Evolutionary conservation across 92 coral and sea anemone genomes (phyloP).

Genomic region (Nematostella vectensis): DNA sequence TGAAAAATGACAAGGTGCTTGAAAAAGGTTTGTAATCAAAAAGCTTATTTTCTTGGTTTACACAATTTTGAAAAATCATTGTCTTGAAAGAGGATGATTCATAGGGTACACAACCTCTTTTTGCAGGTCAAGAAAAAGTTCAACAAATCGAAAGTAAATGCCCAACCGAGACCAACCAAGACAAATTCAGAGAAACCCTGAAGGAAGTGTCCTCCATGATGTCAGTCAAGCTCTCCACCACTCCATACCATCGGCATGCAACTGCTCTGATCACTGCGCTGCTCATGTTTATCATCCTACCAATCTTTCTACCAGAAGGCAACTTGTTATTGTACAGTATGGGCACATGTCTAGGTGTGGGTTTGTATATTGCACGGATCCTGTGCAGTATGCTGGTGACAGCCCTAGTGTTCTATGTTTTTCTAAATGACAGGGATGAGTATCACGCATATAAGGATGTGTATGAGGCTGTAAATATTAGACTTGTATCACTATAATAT

Average conservation of each 20-base stretch:
- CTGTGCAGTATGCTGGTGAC: conserved; percentile 18
- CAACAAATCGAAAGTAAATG: no score
- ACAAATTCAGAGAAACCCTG: not conserved
- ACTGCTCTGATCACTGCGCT: not conserved
- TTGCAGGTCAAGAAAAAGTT: no score
- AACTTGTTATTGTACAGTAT: not conserved
- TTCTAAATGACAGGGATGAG: conserved; percentile 28
- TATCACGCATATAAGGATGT: conserved; percentile 32
- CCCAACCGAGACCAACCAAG: not conserved
- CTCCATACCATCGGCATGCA: not conserved
- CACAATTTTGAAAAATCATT: no score
- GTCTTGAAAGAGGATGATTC: no score
- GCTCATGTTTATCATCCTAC: conserved; percentile 13
- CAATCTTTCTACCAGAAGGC: conserved; percentile 8
- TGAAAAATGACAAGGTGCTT: no score
- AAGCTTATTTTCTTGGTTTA: no score
- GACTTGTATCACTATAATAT: no score
- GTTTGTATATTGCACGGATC: conserved; percentile 19
- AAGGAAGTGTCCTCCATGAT: not conserved
- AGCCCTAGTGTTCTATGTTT: conserved; percentile 31
- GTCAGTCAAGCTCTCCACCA: not conserved
- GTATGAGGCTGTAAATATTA: conserved; percentile 24
- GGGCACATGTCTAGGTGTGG: not conserved
- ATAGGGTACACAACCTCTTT: no score
- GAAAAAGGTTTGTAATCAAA: no score